Evolutionary conservation across 2,113 vertebrate genomes (phyloP), one percentile per base, ranked within the genome.

Genomic region (Pterophyllum scalare): DNA sequence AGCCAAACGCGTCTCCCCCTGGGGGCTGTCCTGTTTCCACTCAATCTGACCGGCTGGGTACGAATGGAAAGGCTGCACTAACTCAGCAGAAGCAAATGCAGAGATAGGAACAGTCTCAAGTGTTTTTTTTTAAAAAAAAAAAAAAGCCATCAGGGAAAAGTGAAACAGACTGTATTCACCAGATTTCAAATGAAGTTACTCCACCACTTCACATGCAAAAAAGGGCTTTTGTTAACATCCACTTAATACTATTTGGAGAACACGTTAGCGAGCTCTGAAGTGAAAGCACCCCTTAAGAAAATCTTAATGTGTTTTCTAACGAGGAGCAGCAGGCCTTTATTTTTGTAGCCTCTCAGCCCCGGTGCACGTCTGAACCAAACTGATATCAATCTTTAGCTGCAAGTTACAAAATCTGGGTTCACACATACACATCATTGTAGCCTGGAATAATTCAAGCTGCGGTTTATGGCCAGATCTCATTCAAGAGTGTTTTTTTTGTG

Each of bases 21-120:
- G 90, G 87, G 92, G 90, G 85, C 85, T 89, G 92, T 90, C 91
- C 93, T 65, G 92, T 85, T 94, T 93, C 84, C 80, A 84, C 88
- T 91, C 84, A 86, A 86, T 89, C 88, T 81, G 82, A 59, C 76
- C 3, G 79, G 79, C 77, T 67, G 61, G 56, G 74, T 79, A 82
- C 81, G 83, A 89, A 81, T 24, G 75, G 74, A 76, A 33, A 74
- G 79, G 58, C 77, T 78, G 81, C 15, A 56, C 52, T 83, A 79
- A 65, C 80, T 84, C 61, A 59, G 81, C 82, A 79, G 82, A 46
- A 40, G 64, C 28, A 61, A 84, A 84, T 12, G 58, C 28, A 12
- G 14, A 59, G n/a, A 64, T n/a, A 64, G 49, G 54, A 59, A 74
- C 1, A 8, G 59, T 43, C 83, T 79, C 59, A 7, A 54, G 79